Evolutionary conservation across 2,113 vertebrate species (phyloP).

Genomic region (Oryzias javanicus): DNA sequence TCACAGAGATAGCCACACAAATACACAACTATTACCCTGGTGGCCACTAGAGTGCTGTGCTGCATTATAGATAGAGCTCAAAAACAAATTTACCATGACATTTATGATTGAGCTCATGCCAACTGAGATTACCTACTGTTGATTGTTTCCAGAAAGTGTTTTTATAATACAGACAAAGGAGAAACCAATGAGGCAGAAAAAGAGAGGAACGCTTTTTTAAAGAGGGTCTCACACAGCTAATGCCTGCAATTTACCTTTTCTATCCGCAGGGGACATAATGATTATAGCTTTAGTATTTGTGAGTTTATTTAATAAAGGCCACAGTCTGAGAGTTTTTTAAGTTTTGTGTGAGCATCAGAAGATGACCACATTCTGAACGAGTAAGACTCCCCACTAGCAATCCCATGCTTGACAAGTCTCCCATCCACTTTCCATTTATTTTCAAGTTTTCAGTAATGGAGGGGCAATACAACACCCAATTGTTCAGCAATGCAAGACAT

Average conservation of each 20-base stretch:
- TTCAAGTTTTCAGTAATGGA: conserved; percentile 7
- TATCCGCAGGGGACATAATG: background rate
- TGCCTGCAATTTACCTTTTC: conserved; percentile 9
- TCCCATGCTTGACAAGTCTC: conserved; percentile 4
- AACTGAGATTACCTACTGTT: conserved; percentile 26
- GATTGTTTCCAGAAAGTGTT: conserved; percentile 23
- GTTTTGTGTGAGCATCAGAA: conserved; percentile 10
- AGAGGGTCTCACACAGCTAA: conserved; percentile 7
- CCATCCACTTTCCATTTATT: conserved; percentile 14
- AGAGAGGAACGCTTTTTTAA: conserved; percentile 9
- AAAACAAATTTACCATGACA: conserved; percentile 49
- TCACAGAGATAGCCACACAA: background rate
- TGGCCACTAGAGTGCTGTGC: conserved; percentile 84
- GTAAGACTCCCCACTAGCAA: background rate
- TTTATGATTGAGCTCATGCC: conserved; percentile 36
- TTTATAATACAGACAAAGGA: conserved; percentile 25
- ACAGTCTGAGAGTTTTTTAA: conserved; percentile 4
- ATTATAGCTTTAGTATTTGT: background rate
- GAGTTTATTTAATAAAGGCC: background rate
- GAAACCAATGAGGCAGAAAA: conserved; percentile 7
- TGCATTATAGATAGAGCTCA: conserved; percentile 71
- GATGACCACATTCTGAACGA: background rate
- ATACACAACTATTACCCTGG: conserved; percentile 56
- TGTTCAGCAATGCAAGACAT: conserved; percentile 8
- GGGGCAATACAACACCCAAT: background rate